phyloP scores from a whole-genome alignment of 2,888 invertebrate species.

The Drosophila melanocephala region DNA sequence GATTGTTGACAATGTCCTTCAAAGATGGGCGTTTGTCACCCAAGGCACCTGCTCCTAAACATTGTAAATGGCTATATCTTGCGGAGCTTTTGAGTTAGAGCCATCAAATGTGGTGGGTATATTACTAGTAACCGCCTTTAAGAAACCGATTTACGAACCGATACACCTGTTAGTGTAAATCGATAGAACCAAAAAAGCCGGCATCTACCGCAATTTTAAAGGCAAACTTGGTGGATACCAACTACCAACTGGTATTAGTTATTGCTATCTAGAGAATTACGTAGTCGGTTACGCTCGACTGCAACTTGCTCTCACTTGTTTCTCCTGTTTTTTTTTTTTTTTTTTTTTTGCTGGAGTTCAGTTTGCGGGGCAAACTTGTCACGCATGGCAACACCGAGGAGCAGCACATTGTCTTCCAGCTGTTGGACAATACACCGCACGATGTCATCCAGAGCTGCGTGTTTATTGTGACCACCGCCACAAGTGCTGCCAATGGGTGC shows the following conservation, averaged over 20 bases:
- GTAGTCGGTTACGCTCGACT: neutral
- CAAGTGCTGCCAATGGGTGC: conserved; percentile 64
- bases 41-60: no score
- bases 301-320: neutral
- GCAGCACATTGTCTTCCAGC: conserved; percentile 78
- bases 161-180: neutral
- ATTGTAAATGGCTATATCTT: neutral
- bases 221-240: neutral
- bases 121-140: neutral
- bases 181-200: neutral
- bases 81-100: neutral
- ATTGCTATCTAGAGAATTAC: neutral
- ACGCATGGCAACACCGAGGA: conserved; percentile 71
- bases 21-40: neutral
- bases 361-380: conserved; percentile 77
- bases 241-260: neutral
- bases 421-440: conserved; percentile 78
- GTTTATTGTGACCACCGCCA: conserved; percentile 63
- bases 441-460: conserved; percentile 82
- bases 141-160: neutral
- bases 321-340: neutral
- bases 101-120: neutral
- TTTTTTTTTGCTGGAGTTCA: conserved; percentile 22
- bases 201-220: neutral
- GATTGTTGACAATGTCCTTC: neutral